Percentiles rank a stretch among this genome's conserved stretches.
phyloP scores from a whole-genome alignment of 1,140 invertebrate species.

The Probaryconus sp. region DNA sequence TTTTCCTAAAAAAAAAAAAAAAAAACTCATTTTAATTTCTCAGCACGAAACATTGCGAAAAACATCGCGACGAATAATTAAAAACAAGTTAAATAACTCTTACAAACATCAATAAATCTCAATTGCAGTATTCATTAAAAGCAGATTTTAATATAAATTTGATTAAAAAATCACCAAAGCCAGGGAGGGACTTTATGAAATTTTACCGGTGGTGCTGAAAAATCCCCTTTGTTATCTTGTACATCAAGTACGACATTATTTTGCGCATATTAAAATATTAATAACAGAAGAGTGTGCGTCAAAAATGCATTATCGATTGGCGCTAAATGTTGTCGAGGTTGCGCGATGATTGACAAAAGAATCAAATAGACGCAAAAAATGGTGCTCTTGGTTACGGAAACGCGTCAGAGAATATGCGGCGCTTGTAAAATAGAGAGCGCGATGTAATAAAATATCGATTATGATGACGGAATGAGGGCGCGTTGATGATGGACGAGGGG shows the following conservation, averaged over 20 bases:
- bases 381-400: constrained; percentile 31
- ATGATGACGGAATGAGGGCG: constrained; percentile 69
- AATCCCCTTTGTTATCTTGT: constrained; percentile 50
- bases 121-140: not conserved
- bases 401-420: constrained; percentile 28
- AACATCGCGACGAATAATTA: constrained; percentile 12
- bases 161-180: constrained; percentile 50
- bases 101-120: not conserved
- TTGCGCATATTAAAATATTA: constrained; percentile 61
- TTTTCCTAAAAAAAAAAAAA: too few relatives aligned
- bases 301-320: constrained; percentile 58
- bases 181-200: constrained; percentile 35
- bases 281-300: constrained; percentile 31
- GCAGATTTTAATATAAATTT: constrained; percentile 55
- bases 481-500: constrained; percentile 51
- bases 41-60: too few relatives aligned
- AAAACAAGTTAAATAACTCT: constrained; percentile 39
- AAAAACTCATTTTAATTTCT: too few relatives aligned
- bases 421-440: constrained; percentile 62
- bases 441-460: constrained; percentile 75
- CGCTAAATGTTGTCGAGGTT: constrained; percentile 46
- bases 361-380: constrained; percentile 38
- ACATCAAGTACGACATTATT: constrained; percentile 57
- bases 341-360: constrained; percentile 51
- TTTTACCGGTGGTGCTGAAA: constrained; percentile 33